Conservation (phyloP, 2,113 vertebrate genomes). For the Seriola aureovittata region DNA sequence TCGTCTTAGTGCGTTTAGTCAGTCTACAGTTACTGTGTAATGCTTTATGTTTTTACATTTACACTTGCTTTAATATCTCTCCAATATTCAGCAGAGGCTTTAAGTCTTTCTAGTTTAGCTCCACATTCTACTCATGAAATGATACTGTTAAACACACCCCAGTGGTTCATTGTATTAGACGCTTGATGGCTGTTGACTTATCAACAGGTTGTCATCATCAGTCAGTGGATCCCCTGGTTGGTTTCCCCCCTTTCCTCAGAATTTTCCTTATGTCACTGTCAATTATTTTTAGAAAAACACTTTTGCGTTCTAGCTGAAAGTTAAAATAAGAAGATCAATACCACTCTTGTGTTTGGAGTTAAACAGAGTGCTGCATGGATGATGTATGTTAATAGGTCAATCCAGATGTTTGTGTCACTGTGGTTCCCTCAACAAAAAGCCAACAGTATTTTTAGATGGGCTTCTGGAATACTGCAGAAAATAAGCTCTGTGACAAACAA, state of each 20-base stretch:
- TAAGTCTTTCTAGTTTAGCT: not conserved
- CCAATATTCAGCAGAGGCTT: not conserved
- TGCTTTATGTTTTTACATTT: conserved; percentile 6
- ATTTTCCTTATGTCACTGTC: not conserved
- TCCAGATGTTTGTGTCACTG: no score
- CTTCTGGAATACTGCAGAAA: no score
- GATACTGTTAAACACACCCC: not conserved
- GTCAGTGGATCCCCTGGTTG: no score
- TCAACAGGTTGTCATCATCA: not conserved
- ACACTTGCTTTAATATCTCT: not conserved
- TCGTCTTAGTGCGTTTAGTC: not conserved
- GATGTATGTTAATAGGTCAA: no score
- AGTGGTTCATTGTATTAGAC: no score
- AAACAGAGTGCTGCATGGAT: no score
- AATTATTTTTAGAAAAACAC: not conserved
- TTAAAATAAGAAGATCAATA: not conserved
- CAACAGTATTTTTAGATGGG: no score
- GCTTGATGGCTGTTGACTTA: no score
- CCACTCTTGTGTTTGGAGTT: not conserved
- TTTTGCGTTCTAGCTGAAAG: not conserved
- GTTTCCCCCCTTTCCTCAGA: not conserved
- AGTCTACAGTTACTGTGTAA: conserved; percentile 4
- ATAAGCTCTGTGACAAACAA: no score
- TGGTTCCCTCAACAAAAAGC: no score
- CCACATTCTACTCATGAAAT: not conserved